Percentiles rank a stretch among this genome's conserved stretches.
These are phyloP conservation scores for Setophaga kirtlandii DNA, from an alignment of 2,113 vertebrate genomes.

Conservation along the genomic window DNA sequence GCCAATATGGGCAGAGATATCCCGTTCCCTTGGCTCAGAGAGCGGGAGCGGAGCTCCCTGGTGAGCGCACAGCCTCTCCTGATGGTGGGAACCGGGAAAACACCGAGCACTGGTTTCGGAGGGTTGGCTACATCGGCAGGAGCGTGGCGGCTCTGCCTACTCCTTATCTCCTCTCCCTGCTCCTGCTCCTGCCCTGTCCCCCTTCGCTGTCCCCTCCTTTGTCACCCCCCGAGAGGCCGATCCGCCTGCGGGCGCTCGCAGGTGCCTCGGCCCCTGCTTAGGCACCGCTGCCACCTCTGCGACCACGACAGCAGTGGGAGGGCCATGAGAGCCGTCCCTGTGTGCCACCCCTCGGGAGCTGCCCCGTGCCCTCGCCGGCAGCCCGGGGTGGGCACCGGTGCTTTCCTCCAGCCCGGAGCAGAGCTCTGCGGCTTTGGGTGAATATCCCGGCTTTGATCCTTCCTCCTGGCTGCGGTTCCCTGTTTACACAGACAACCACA, in stretches of 20 bases:
- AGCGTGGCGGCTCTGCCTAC: background rate
- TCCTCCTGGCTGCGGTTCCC: background rate
- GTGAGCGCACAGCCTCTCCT: background rate
- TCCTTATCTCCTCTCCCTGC: background rate
- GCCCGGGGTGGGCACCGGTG: background rate
- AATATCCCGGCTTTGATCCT: background rate
- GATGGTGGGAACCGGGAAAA: background rate
- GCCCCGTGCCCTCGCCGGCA: background rate
- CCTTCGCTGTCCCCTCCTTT: background rate
- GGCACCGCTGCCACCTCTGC: background rate
- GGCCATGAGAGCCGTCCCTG: fast-evolving
- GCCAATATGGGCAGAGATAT: background rate
- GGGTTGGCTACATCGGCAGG: background rate
- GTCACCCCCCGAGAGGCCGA: background rate
- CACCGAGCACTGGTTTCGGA: fast-evolving
- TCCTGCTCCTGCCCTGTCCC: background rate
- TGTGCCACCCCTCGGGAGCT: fast-evolving
- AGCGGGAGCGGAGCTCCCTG: background rate
- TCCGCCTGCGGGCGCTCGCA: fast-evolving
- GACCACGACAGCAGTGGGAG: background rate
- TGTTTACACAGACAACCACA: constrained; percentile 46
- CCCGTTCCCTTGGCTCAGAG: background rate
- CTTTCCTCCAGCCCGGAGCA: background rate
- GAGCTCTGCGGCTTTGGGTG: constrained; percentile 26
- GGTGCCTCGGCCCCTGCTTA: background rate